These are phyloP conservation scores for Hyaena hyaena DNA, from an alignment of 2,113 vertebrate species.

Conservation along the genomic window DNA sequence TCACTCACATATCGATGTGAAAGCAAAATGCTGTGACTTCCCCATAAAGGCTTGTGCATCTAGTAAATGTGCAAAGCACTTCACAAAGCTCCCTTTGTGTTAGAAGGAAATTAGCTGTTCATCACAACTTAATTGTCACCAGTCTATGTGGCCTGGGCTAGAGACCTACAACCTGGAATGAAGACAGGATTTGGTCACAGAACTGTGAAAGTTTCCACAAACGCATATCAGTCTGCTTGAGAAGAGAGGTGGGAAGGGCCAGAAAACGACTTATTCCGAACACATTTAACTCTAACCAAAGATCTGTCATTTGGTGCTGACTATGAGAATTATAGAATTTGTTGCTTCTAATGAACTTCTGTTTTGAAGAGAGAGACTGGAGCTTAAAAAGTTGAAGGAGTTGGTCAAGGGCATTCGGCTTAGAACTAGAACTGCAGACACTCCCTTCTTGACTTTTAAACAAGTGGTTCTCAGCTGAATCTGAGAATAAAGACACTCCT, in stretches of 20 bases:
- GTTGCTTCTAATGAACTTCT: slow-evolving; percentile 40
- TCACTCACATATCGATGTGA: background rate
- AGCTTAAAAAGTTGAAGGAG: slow-evolving; percentile 8
- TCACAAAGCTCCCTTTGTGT: slow-evolving; percentile 17
- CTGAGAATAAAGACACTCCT: background rate
- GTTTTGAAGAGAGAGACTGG: slow-evolving; percentile 37
- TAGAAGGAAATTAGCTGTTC: slow-evolving; percentile 7
- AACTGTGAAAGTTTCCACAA: slow-evolving; percentile 35
- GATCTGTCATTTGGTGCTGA: slow-evolving; percentile 60
- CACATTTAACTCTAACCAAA: slow-evolving; percentile 58
- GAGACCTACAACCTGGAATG: background rate
- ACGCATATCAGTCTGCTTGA: background rate
- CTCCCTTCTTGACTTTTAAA: background rate
- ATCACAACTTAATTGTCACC: slow-evolving; percentile 24
- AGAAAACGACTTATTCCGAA: slow-evolving; percentile 48
- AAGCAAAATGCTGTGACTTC: slow-evolving; percentile 3
- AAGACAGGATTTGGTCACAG: background rate
- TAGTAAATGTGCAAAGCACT: background rate
- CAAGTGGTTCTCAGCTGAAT: background rate
- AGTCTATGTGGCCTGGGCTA: background rate
- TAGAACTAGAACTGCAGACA: background rate
- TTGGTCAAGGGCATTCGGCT: background rate
- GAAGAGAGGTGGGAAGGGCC: background rate
- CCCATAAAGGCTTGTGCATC: background rate
- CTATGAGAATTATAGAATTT: slow-evolving; percentile 64